Evolutionary conservation across 2,113 vertebrate genomes (phyloP).

Genomic region (Himantopus leucocephalus): DNA sequence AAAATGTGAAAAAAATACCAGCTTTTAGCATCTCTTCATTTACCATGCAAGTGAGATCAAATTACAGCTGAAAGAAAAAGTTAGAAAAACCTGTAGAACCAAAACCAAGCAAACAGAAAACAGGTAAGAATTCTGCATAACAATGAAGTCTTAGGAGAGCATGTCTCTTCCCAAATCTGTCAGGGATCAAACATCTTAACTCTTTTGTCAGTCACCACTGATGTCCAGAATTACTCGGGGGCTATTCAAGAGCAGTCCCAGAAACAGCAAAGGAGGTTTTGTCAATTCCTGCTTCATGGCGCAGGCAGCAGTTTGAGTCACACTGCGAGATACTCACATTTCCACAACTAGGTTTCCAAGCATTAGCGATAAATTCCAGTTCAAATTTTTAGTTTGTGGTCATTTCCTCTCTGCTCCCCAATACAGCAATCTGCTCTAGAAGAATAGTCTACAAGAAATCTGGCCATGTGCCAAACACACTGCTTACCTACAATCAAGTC

Average conservation of each 20-base stretch:
- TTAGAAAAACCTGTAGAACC: constrained; percentile 42
- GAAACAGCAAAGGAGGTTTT: background rate
- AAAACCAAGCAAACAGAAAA: constrained; percentile 44
- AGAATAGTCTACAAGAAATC: background rate
- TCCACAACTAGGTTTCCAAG: background rate
- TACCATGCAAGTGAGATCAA: constrained; percentile 29
- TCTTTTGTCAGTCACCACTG: background rate
- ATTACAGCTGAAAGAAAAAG: constrained; percentile 58
- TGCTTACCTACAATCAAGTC: background rate
- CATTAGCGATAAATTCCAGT: background rate
- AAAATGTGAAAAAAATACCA: background rate
- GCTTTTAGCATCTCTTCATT: background rate
- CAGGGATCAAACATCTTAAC: background rate
- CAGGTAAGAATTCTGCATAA: background rate
- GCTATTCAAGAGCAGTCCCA: background rate
- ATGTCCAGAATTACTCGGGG: background rate
- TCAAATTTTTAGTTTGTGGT: background rate
- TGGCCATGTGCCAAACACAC: background rate
- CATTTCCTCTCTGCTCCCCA: background rate
- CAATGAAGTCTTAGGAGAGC: background rate
- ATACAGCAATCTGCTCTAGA: background rate
- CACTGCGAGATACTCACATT: background rate
- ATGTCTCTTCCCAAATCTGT: constrained; percentile 54
- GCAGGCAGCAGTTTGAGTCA: background rate
- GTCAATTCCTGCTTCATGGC: background rate